These are phyloP conservation scores for Petrocephalus microphthalmus DNA, from an alignment of 2,113 vertebrate genomes.

Conservation along the genomic window DNA sequence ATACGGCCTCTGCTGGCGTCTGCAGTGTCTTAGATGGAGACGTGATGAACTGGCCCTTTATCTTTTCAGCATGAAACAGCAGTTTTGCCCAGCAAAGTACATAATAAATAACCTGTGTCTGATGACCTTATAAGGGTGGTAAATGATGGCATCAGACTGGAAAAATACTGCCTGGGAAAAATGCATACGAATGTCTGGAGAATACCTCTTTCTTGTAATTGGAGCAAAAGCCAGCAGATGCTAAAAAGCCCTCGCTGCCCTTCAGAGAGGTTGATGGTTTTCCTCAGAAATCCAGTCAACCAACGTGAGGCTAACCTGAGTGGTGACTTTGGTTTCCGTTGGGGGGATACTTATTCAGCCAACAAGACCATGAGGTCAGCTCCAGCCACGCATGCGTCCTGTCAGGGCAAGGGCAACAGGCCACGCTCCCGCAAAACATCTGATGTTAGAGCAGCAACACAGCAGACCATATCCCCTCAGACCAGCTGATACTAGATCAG, in stretches of 20 bases:
- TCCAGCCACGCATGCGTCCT: not conserved
- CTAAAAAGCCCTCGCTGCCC: not conserved
- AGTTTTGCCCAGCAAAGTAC: not conserved
- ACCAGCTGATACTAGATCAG: not conserved
- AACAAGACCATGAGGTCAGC: not conserved
- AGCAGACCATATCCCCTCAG: not conserved
- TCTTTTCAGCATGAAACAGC: constrained; percentile 1
- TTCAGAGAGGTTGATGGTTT: not conserved
- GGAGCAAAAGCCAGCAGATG: not conserved
- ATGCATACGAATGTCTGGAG: not conserved
- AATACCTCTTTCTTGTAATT: not conserved
- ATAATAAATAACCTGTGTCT: not conserved
- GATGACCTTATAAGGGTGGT: not conserved
- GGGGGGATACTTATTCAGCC: not conserved
- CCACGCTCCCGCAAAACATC: not conserved
- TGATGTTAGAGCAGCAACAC: not conserved
- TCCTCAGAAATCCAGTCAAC: not conserved
- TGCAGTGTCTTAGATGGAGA: not conserved
- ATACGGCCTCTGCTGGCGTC: not conserved
- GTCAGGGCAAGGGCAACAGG: not conserved
- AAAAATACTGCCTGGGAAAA: not conserved
- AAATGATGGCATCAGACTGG: not conserved
- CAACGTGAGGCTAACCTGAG: not conserved
- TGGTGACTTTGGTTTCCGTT: not conserved
- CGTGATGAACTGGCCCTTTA: not conserved